Conservation (phyloP, 1,140 invertebrate genomes). For the Drosophila kanapiae region DNA sequence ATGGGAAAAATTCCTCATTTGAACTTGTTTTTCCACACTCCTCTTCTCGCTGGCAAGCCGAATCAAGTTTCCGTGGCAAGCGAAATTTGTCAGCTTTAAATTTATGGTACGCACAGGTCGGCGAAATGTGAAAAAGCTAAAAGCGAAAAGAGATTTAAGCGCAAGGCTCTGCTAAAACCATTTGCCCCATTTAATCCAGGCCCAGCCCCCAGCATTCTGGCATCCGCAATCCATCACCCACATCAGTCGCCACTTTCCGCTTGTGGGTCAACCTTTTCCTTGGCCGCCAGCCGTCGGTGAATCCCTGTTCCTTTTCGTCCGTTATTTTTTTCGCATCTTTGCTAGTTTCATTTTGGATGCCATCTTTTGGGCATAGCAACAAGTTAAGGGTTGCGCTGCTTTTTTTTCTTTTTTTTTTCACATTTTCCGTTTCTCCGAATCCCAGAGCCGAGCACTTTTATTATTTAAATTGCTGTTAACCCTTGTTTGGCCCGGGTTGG, state of each 20-base stretch:
- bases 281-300: slow-evolving; percentile 33
- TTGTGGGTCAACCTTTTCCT: slow-evolving; percentile 70
- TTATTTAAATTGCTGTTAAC: slow-evolving; percentile 82
- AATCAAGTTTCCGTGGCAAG: slow-evolving; percentile 45
- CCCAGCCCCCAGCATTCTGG: not conserved
- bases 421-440: slow-evolving; percentile 47
- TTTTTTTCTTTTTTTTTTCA: slow-evolving; percentile 10
- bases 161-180: slow-evolving; percentile 17
- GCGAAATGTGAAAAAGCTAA: not conserved
- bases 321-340: slow-evolving; percentile 47
- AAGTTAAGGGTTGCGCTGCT: slow-evolving; percentile 69
- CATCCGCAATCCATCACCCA: slow-evolving; percentile 33
- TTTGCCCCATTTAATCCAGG: slow-evolving; percentile 31
- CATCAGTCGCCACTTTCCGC: slow-evolving; percentile 29
- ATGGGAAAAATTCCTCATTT: slow-evolving; percentile 73
- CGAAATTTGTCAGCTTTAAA: slow-evolving; percentile 54
- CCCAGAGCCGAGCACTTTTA: slow-evolving; percentile 59
- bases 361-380: slow-evolving; percentile 69
- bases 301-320: slow-evolving; percentile 21
- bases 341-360: slow-evolving; percentile 66
- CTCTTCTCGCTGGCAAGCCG: not conserved
- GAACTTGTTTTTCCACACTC: slow-evolving; percentile 44
- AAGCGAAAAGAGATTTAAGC: slow-evolving; percentile 16
- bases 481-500: slow-evolving; percentile 60
- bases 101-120: slow-evolving; percentile 55